Base-by-base conservation (phyloP, 2,113 vertebrate species). In the Sclerurus mexicanus region DNA sequence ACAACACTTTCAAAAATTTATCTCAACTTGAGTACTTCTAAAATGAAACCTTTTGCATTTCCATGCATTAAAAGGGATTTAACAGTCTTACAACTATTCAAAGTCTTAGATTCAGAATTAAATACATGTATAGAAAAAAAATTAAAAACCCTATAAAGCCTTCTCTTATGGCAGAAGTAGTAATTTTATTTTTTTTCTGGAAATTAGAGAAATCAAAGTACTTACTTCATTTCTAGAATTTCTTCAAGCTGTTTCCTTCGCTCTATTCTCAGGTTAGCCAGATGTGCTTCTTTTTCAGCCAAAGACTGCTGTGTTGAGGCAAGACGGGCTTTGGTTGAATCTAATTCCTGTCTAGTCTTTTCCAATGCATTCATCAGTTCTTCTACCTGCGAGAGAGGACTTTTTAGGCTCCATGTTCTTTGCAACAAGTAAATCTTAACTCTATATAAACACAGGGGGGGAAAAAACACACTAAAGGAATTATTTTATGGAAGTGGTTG, bases 211-310 rank as follows among this genome's bases (percentile, higher is more conserved):
- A 93, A 85, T 42, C 37, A 40, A 71, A 77, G 44, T 56, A 98
- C 99, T 99, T 97, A 99, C 99, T 99, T 99, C 98, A 99, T 99
- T 98, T 99, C 99, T 86, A 99, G 98, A 84, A 99, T 99, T 97
- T 99, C 99, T 95, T 99, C 99, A 47, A 99, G 98, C 97, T 99
- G 99, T 85, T 99, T 99, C 84, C 99, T 98, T 93, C 98, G 92
- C 67, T 99, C 99, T 82, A 99, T 98, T 31, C 98, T 98, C 84
- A 99, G 97, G 85, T 98, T 99, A 90, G 97, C 98, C 85, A 99
- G 97, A 93, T 99, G 99, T 39, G 98, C 98, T 89, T 99, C 99
- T 79, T 99, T 97, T 40, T 99, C 99, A 28, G 98, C 98, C 93
- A 99, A 97, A 53, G 98, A 99, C 86, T 99, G 99, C 97, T 99